Base-by-base conservation (phyloP, 2,888 invertebrate genomes). In the Cephalotes varians region DNA sequence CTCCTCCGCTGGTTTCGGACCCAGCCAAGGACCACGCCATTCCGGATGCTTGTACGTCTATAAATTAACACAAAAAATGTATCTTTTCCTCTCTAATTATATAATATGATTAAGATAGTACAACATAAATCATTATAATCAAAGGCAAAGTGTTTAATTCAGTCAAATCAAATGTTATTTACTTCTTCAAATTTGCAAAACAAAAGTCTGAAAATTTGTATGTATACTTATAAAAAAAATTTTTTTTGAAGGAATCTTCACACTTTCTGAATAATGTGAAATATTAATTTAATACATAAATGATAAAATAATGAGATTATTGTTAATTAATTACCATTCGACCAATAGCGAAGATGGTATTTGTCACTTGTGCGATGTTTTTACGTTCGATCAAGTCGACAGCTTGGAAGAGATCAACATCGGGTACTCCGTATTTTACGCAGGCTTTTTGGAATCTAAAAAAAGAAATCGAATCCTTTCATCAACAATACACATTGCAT, bases 311-410 rank as follows among this genome's bases (percentile, higher is more conserved):
- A 31, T 10, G 10, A 56, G 7, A 15, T 6, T 47, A 15, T 25
- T 7, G 25, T 40, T 31, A 60, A 40, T 58, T 56, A 77, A 71
- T 95, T 95, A 97, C 97, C 94, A 98, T 97, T 92, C 98, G 96
- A 82, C 98, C 99, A 88, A 99, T 96, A 21, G 98, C 98, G 92
- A 97, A 97, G 91, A 99, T 97, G 72, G 98, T 98, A 91, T 97
- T 97, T 73, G 98, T 97, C 67, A 99, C 98, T 81, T 97, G 96
- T 49, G 97, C 96, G 87, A 99, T 98, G 94, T 99, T 98, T 95
- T 98, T 98, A 92, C 96, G 96, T 94, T 99, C 99, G 96, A 98
- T 98, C 40, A 99, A 96, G 93, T 99, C 99, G 0, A 98, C 98
- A 1, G 98, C 98, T 95, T 98, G 98, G 96, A 98, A 98, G 15